Base-by-base conservation (phyloP, 2,113 vertebrate species). In the Platichthys stellatus region DNA sequence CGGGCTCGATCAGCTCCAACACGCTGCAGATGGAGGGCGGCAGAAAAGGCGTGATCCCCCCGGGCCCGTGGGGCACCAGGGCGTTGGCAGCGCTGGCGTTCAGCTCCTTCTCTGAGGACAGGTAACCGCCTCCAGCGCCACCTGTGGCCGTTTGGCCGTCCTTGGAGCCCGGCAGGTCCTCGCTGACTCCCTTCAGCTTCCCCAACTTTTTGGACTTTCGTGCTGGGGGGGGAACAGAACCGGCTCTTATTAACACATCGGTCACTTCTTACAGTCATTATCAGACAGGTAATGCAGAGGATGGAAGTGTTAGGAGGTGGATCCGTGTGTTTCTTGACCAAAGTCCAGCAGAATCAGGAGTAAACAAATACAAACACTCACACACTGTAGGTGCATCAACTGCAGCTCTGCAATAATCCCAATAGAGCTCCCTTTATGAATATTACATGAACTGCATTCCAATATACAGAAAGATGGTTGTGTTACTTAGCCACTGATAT, bases 131-230 rank as follows among this genome's bases (percentile, higher is more conserved):
- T 60, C 83, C 86, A n/a, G 68, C 80, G 0, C 81, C 87, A 72
- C 86, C 86, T 72, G 82, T 76, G 58, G 89, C 67, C 0, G 95
- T 95, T 0, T 96, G 95, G 23, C 95, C 94, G 5, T 98, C 97
- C 87, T 98, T 97, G 0, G 96, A 94, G 88, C 94, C 95, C 89
- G 96, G 97, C 3, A 95, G 94, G 18, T 98, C 97, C 76, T 99
- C 97, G 0, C 93, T 96, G 65, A 98, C 91, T 63, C 96, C 96
- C 95, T 99, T 99, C 90, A 99, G 94, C 83, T 99, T 98, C 3
- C 97, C 97, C 89, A 98, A 77, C 89, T 99, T 99, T 92, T 99
- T 99, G 14, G 98, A 99, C 91, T 99, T 99, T 0, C 98, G 96
- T 38, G 98, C 98, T 99, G 93, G 40, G 40, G 40, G 40, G 40